Evolutionary conservation across 2,113 vertebrate species (phyloP), one percentile per base, ranked within the genome.

Genomic region (Meles meles): DNA sequence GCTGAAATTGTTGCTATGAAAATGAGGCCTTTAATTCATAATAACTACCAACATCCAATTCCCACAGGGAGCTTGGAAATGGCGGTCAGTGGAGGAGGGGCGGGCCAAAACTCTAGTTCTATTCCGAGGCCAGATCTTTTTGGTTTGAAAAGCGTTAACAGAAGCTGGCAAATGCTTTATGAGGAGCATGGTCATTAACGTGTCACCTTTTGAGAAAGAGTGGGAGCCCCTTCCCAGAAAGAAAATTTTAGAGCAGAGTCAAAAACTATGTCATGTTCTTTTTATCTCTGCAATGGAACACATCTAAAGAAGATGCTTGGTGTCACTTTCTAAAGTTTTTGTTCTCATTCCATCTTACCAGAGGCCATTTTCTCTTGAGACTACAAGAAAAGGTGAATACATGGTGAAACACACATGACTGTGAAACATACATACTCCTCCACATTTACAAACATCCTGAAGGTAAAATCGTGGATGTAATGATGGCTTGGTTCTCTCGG

Each of bases 41-140:
- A 42, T 65, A 27, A 39, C 47, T 81, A 9, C 0, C 14, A n/a
- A 55, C 9, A 5, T 7, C 37, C 34, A 11, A 0, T 63, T 37
- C 39, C 65, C 52, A 2, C 20, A 0, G 14, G 15, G 25, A 31
- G 34, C 42, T 57, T 14, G 15, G 79, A 47, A 39, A 55, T 86
- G 8, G 8, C 0, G 1, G 3, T 25, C 10, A 4, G 59, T 27
- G 59, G 59, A 0, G 9, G 59, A 61, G 59, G 3, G 31, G 27
- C 17, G 3, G n/a, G 27, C 25, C 34, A 39, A 81, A 55, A 14
- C 7, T 37, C 25, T 0, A 0, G 31, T 34, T 79, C 67, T 81
- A 0, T 25, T 52, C 10, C 42, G 42, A 39, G 13, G n/a, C 6
- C 4, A 37, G 27, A n/a, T 13, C 37, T 27, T 76, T 34, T 39